Conservation (phyloP, 2,797 vertebrate species). For the Siniperca undulata region DNA sequence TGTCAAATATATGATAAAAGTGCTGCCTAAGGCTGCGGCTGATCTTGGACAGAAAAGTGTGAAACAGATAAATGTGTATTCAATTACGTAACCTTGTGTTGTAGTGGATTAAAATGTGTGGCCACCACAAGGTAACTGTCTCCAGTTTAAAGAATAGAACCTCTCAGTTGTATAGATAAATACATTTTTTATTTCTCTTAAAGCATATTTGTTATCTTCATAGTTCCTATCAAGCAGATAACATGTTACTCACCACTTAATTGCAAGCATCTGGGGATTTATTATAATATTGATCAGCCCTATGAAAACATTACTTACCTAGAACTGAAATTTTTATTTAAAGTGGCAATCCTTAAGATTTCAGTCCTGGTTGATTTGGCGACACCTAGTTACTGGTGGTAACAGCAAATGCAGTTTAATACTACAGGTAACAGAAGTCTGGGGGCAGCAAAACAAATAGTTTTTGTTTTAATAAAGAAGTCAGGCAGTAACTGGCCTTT, state of each 20-base stretch:
- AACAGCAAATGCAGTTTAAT: too few species aligned
- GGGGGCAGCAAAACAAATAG: too few species aligned
- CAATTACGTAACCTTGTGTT: conserved; percentile 7
- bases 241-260: conserved; percentile 8
- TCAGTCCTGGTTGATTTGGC: too few species aligned
- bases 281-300: not conserved
- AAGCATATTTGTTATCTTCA: not conserved
- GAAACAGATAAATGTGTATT: conserved; percentile 35
- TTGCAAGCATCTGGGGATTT: not conserved
- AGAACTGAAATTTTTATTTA: not conserved
- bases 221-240: not conserved
- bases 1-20: conserved; percentile 73
- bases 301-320: not conserved
- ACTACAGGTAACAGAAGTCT: too few species aligned
- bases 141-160: not conserved
- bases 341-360: too few species aligned
- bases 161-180: not conserved
- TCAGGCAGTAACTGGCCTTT: too few species aligned
- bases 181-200: too few species aligned
- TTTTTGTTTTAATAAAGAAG: too few species aligned
- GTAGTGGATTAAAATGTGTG: conserved; percentile 1
- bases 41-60: conserved; percentile 43
- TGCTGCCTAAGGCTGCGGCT: conserved; percentile 57
- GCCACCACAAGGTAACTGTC: not conserved
- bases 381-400: too few species aligned